phyloP scores from a whole-genome alignment of 2,797 vertebrate genomes.

The Leontopithecus rosalia region DNA sequence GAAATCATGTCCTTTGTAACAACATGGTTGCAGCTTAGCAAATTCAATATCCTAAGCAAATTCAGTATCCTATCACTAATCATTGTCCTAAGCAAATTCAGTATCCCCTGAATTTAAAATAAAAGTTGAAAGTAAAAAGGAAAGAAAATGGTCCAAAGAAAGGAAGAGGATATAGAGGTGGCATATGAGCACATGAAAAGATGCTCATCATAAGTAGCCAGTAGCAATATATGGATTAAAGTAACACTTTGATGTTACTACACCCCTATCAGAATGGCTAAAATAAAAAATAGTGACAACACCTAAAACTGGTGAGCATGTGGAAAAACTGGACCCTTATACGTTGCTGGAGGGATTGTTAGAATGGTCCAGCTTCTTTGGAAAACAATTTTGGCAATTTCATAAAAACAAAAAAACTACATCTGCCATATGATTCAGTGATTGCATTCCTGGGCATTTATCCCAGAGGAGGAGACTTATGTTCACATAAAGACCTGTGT shows the following conservation, averaged over 20 bases:
- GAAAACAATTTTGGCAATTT: background rate
- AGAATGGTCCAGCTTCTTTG: no score
- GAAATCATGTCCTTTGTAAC: background rate
- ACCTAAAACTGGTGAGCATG: background rate
- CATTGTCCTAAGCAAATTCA: background rate
- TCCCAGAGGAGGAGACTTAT: background rate
- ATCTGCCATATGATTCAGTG: background rate
- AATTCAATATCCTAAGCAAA: no score
- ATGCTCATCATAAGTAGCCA: fast-evolving
- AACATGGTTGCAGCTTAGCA: background rate
- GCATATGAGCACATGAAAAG: no score
- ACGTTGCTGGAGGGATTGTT: no score
- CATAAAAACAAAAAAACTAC: background rate
- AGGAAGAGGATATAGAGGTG: background rate
- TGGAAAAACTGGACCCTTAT: background rate
- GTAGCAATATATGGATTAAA: background rate
- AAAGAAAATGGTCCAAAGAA: background rate
- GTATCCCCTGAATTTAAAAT: background rate
- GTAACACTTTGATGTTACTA: background rate
- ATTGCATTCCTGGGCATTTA: background rate
- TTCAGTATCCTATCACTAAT: no score
- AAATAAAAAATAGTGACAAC: background rate
- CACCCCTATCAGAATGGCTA: background rate
- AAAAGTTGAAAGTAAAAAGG: background rate
- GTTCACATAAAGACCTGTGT: background rate